A percentile compares a stretch with the other conserved stretches of the same genome.
phyloP scores from a whole-genome alignment of 2,888 invertebrate species.

The Digitonthophagus gazella region DNA sequence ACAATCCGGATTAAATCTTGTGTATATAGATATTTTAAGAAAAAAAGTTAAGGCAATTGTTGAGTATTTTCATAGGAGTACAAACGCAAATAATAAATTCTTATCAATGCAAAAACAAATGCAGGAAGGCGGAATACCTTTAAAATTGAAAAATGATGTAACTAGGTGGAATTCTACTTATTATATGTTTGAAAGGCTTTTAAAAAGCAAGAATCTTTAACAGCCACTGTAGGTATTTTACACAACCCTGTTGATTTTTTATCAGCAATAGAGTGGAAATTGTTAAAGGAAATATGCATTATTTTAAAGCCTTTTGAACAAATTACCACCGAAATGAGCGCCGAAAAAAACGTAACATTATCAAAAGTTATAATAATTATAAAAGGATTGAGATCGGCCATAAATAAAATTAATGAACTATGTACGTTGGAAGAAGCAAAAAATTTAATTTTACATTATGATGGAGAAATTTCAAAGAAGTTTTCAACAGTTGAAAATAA shows the following conservation, averaged over 20 bases:
- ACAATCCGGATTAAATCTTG: too few species aligned
- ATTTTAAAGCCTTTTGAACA: slow-evolving; percentile 22
- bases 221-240: slow-evolving; percentile 26
- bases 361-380: slow-evolving; percentile 23
- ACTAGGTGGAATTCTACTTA: slow-evolving; percentile 30
- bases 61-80: too few species aligned
- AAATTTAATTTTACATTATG: slow-evolving; percentile 4
- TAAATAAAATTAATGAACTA: slow-evolving; percentile 13
- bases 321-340: slow-evolving; percentile 19
- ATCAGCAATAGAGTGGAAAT: slow-evolving; percentile 18
- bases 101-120: too few species aligned
- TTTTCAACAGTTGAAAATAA: slow-evolving; percentile 21
- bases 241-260: slow-evolving; percentile 17
- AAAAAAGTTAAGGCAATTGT: too few species aligned
- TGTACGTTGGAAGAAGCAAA: background rate
- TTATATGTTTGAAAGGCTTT: slow-evolving; percentile 23
- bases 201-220: slow-evolving; percentile 24
- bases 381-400: background rate
- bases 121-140: too few species aligned
- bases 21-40: too few species aligned
- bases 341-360: slow-evolving; percentile 19
- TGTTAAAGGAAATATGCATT: slow-evolving; percentile 11
- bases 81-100: too few species aligned
- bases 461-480: slow-evolving; percentile 15
- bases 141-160: too few species aligned